Base-by-base conservation (phyloP, 2,888 invertebrate species). In the Nemotelus nigrinus region DNA sequence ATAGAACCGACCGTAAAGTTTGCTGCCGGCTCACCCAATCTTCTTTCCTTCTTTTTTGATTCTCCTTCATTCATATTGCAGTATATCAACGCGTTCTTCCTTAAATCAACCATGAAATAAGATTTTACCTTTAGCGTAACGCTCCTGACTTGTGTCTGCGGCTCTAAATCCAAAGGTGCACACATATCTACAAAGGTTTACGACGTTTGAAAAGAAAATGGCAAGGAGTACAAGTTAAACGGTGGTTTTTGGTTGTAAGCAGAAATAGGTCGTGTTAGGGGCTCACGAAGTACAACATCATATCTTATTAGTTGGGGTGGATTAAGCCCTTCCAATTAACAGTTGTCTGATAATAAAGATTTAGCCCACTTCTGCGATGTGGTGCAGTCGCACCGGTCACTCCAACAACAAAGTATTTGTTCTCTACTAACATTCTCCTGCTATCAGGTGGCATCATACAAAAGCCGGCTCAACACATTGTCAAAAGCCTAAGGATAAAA, bases 21-120 rank as follows among this genome's bases (percentile, higher is more conserved):
- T 25, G 25, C 25, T 25, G 25, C 25, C 25, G 25, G 25, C 1
- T 25, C 25, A 25, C 25, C 44, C 10, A 57, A 57, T 55, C 41
- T 67, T 48, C 41, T 63, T n/a, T 2, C n/a, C 43, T 70, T 50
- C 48, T 6, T 5, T 71, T 7, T 57, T 43, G 55, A 57, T 53
- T 58, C 41, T 55, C 55, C 71, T 43, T 45, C 47, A 45, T 63
- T 2, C 63, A 5, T 53, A 10, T 63, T 64, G 43, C 39, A 25
- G 10, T 2, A 6, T 7, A 55, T 70, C 53, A 43, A 64, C 64
- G 63, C 43, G 64, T 25, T 57, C 45, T 48, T 45, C 57, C 48
- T 50, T 76, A 78, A 76, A 68, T 78, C 78, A 74, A 78, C 68
- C 76, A 77, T 77, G 76, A 77, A 77, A 77, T 77, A 77, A 77